These are phyloP conservation scores for Okapia johnstoni DNA, from an alignment of 2,113 vertebrate species.

Conservation along the genomic window DNA sequence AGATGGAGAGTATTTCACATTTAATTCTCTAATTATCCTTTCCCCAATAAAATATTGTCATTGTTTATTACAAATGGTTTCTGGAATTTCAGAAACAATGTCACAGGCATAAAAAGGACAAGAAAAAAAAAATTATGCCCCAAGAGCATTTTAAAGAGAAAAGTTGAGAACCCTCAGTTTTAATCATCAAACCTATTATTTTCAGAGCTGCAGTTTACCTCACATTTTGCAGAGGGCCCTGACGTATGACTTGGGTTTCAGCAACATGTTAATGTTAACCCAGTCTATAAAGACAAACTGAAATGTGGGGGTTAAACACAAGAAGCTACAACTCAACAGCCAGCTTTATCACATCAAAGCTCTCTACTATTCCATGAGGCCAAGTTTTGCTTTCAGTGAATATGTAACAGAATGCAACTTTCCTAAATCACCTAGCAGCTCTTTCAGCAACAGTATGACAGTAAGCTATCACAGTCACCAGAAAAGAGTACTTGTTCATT, in stretches of 20 bases:
- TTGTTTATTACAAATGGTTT: not conserved
- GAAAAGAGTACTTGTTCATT: not conserved
- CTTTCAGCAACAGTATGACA: not conserved
- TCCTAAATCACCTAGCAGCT: not conserved
- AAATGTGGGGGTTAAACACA: not conserved
- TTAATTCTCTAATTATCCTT: constrained; percentile 14
- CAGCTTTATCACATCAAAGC: constrained; percentile 16
- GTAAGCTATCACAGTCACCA: not conserved
- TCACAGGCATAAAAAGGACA: not conserved
- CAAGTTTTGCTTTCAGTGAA: constrained; percentile 21
- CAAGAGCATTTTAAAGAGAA: not conserved
- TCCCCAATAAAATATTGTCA: not conserved
- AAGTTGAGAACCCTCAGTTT: not conserved
- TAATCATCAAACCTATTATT: not conserved
- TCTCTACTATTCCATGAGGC: not conserved
- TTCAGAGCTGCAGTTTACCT: not conserved
- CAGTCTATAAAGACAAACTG: not conserved
- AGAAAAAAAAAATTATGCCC: not conserved
- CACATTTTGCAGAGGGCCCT: not conserved
- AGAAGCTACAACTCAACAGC: not conserved
- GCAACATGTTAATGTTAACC: constrained; percentile 29
- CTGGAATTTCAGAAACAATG: constrained; percentile 32
- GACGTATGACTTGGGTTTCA: not conserved
- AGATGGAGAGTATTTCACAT: not conserved
- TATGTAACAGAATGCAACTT: not conserved